Base-by-base conservation (phyloP, 1,140 invertebrate genomes). In the Bombus haemorrhoidalis region DNA sequence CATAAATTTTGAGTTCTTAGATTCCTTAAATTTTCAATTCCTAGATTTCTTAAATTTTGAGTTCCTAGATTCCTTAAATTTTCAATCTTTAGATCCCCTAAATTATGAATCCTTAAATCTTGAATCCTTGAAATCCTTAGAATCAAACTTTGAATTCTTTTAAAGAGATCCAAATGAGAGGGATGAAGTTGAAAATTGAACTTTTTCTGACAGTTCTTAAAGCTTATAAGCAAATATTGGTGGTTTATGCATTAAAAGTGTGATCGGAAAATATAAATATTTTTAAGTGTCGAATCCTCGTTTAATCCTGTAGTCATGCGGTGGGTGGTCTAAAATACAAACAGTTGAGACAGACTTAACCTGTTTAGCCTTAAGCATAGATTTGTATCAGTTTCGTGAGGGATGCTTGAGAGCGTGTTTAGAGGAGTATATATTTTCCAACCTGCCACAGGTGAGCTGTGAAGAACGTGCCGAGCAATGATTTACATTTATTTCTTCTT, bases 321-420 rank as follows among this genome's bases (percentile, higher is more conserved):
- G 75, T 78, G 75, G 75, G 75, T 78, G 75, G 75, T 78, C 75
- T 57, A 32, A 78, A 22, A 66, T 59, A 43, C 34, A 12, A 39
- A 22, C 6, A 18, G 25, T 78, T 64, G 57, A 78, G 59, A 78
- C 37, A 10, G 25, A 59, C 75, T 64, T 78, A 62, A 57, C 75
- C 75, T 64, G 75, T 78, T 64, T 64, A 78, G 57, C 57, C 59
- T 28, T 64, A 66, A 78, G 75, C 57, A 39, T 41, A 78, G 75
- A 78, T 78, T 78, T 78, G 34, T 78, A 78, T 78, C 75, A 66
- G 75, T 62, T 78, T 78, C 75, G 53, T 66, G 57, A 78, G 59
- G 75, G 75, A 78, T 78, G 57, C 57, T 62, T 6, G 75, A 64
- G 37, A 32, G 37, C 41, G 39, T 64, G n/a, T 66, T 78, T 78